Percentiles rank a stretch among this genome's conserved stretches.
phyloP scores from a whole-genome alignment of 1,140 invertebrate species.

The Trichonephila clavata region DNA sequence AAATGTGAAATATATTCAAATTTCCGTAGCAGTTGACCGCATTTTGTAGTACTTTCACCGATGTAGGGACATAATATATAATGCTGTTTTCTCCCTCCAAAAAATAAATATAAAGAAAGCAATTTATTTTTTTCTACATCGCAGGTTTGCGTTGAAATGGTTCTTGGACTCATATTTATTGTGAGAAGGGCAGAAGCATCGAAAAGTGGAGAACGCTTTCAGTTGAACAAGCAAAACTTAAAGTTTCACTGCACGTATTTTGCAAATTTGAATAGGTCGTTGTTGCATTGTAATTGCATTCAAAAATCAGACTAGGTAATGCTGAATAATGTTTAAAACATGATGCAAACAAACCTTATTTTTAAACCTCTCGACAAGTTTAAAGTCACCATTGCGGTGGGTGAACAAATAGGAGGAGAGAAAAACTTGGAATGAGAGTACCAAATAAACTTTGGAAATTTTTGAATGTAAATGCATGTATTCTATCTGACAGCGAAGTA shows the following conservation, averaged over 20 bases:
- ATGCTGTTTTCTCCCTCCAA: background rate
- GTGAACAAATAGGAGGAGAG: constrained; percentile 1
- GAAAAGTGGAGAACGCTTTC: constrained; percentile 7
- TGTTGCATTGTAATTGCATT: constrained; percentile 50
- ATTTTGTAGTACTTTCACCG: constrained; percentile 13
- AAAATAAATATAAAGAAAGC: constrained; percentile 34
- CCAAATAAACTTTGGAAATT: background rate
- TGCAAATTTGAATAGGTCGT: constrained; percentile 13
- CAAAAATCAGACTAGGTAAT: constrained; percentile 20
- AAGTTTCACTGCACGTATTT: constrained; percentile 33
- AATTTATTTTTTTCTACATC: constrained; percentile 56
- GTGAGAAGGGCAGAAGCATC: background rate
- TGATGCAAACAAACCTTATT: constrained; percentile 29
- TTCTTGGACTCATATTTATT: constrained; percentile 4
- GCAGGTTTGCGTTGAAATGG: background rate
- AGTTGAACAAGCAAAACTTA: background rate
- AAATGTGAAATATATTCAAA: constrained; percentile 52
- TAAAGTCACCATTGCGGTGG: background rate
- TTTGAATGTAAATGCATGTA: background rate
- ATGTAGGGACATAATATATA: constrained; percentile 22
- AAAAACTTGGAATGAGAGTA: background rate
- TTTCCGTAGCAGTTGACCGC: constrained; percentile 41
- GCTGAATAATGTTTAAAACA: constrained; percentile 41
- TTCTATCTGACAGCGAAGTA: no score
- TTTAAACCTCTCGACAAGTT: constrained; percentile 14